Base-by-base conservation (phyloP, 2,113 vertebrate species). In the Gadus chalcogrammus region DNA sequence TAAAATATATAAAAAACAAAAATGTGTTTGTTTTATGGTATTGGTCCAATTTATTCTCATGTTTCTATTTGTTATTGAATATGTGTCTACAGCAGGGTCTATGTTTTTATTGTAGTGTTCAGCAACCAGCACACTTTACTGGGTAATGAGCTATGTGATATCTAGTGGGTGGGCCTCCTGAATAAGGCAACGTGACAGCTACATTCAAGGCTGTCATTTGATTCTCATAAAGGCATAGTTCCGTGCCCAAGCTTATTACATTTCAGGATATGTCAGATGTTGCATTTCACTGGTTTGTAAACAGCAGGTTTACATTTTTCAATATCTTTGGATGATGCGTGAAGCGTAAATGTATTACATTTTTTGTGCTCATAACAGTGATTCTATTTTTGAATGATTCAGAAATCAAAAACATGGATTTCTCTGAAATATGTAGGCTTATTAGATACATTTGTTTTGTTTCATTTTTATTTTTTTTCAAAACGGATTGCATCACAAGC, bases 171-270 rank as follows among this genome's bases (percentile, higher is more conserved):
- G 84, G 81, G 71, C 81, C 42, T 78, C 72, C 76, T 70, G 74
- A 79, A 82, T 82, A 87, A 89, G 77, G 77, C 84, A 83, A 84
- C 85, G 84, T 89, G 90, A 87, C 86, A 85, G 87, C 85, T 75
- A 71, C 88, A 84, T 88, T 85, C 84, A 77, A 89, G 78, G 74
- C 85, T 89, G 88, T 88, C 86, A 91, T 91, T 88, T 89, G 83
- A 87, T 86, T 88, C 85, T 80, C 76, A 81, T 81, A 79, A 87
- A 90, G 81, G 61, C 81, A 76, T 68, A 78, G 85, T 82, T 88
- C 62, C 11, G 67, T 83, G 87, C 88, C 88, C 68, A 74, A 78
- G 71, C 81, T 79, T 72, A 84, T 88, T 85, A 84, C 65, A 77
- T 75, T 73, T 85, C 83, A 85, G 79, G 77, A 83, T 62, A 69